These are phyloP conservation scores for Papilio demoleus DNA, from an alignment of 2,888 invertebrate species.

Conservation along the genomic window DNA sequence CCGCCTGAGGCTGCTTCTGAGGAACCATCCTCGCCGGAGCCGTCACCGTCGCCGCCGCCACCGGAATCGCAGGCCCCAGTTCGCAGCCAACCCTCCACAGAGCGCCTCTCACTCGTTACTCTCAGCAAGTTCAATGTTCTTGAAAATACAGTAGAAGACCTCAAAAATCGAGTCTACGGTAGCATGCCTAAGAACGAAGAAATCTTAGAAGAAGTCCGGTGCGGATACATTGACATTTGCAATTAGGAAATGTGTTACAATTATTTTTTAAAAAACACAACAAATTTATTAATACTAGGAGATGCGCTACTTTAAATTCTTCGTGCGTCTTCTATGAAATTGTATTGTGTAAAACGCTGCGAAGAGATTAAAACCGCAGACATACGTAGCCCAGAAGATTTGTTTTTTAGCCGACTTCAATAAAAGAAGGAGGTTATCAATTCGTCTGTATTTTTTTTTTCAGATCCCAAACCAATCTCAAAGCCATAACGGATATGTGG, in stretches of 20 bases:
- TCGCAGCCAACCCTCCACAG: constrained; percentile 45
- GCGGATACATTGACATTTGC: constrained; percentile 12
- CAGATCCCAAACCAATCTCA: constrained; percentile 74
- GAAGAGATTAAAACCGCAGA: too few species aligned
- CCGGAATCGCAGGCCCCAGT: constrained; percentile 6
- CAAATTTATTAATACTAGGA: too few species aligned
- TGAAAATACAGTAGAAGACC: constrained; percentile 65
- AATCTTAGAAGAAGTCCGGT: constrained; percentile 76
- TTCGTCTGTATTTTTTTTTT: too few species aligned
- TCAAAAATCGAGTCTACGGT: constrained; percentile 71
- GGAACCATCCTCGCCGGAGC: background rate
- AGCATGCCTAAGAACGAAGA: constrained; percentile 72
- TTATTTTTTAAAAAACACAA: too few species aligned
- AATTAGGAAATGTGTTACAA: too few species aligned
- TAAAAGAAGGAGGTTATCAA: too few species aligned
- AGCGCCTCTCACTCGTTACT: constrained; percentile 74
- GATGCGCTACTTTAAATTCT: too few species aligned
- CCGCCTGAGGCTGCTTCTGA: background rate
- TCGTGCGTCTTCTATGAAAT: too few species aligned
- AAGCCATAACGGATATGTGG: constrained; percentile 85
- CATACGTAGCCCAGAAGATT: too few species aligned
- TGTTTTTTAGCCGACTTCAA: background rate
- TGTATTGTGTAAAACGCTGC: too few species aligned
- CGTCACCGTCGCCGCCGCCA: background rate
- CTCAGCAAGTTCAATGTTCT: constrained; percentile 73